Evolutionary conservation across 53 echinoderm and acorn worm species (phyloP).

Genomic region (Paracentrotus lividus): DNA sequence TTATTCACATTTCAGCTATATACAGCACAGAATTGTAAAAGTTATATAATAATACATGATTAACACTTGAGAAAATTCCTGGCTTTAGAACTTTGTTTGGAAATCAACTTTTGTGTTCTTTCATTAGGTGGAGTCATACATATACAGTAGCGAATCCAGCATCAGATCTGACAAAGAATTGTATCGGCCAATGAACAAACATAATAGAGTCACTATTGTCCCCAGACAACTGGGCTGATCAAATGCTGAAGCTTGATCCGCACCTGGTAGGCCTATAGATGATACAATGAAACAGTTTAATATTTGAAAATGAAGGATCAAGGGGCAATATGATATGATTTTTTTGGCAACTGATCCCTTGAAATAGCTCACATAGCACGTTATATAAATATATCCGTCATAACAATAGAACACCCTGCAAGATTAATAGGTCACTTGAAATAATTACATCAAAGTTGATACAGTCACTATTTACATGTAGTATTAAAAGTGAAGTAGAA

Average conservation of each 20-base stretch:
- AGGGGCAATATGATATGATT: neutral
- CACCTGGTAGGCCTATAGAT: neutral
- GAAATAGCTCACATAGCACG: too few species aligned
- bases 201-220: too few species aligned
- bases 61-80: neutral
- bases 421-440: too few species aligned
- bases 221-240: too few species aligned
- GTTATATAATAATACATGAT: neutral
- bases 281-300: neutral
- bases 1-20: slow-evolving; percentile 26
- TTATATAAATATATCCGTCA: too few species aligned
- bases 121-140: neutral
- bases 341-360: too few species aligned
- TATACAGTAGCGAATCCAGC: neutral
- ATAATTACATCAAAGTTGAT: too few species aligned
- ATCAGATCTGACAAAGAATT: neutral
- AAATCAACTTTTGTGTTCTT: neutral
- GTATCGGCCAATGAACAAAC: too few species aligned
- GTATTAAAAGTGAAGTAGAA: too few species aligned
- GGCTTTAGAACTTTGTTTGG: neutral
- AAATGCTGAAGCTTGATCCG: too few species aligned
- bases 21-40: slow-evolving; percentile 3
- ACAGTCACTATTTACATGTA: too few species aligned
- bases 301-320: neutral
- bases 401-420: too few species aligned